Evolutionary conservation across 2,113 vertebrate genomes (phyloP).

Genomic region (Mirounga angustirostris): DNA sequence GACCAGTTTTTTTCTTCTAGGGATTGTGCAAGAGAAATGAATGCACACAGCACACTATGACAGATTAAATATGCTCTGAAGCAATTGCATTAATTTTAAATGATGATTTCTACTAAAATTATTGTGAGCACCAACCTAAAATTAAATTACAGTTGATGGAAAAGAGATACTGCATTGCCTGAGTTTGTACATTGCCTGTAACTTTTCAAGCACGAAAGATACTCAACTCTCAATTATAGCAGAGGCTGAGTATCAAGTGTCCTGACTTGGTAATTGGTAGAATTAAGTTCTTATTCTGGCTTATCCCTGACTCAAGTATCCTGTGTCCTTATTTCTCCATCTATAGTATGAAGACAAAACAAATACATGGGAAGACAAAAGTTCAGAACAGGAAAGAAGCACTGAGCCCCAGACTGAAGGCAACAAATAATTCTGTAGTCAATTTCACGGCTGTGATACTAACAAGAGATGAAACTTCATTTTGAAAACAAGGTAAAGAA

Average conservation of each 20-base stretch:
- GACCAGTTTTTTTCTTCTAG: neutral
- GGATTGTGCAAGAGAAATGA: neutral
- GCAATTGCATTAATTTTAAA: neutral
- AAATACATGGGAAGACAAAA: conserved; percentile 58
- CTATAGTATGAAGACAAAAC: conserved; percentile 70
- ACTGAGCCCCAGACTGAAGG: neutral
- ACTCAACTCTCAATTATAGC: conserved; percentile 16
- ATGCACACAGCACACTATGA: neutral
- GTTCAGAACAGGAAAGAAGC: neutral
- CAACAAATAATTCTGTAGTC: neutral
- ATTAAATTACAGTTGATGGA: neutral
- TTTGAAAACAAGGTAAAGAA: neutral
- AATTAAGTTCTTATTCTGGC: conserved; percentile 80
- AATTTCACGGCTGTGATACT: neutral
- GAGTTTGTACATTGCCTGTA: conserved; percentile 5
- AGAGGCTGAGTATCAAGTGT: conserved; percentile 67
- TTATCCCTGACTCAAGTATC: conserved; percentile 70
- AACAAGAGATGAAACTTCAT: neutral
- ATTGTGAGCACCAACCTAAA: neutral
- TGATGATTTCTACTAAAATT: neutral
- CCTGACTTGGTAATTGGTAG: conserved; percentile 77
- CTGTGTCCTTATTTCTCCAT: conserved; percentile 65
- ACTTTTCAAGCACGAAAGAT: conserved; percentile 58
- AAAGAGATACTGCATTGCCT: neutral
- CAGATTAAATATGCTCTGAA: neutral